Conservation (phyloP, 1,140 invertebrate genomes). For the Nylanderia fulva region DNA sequence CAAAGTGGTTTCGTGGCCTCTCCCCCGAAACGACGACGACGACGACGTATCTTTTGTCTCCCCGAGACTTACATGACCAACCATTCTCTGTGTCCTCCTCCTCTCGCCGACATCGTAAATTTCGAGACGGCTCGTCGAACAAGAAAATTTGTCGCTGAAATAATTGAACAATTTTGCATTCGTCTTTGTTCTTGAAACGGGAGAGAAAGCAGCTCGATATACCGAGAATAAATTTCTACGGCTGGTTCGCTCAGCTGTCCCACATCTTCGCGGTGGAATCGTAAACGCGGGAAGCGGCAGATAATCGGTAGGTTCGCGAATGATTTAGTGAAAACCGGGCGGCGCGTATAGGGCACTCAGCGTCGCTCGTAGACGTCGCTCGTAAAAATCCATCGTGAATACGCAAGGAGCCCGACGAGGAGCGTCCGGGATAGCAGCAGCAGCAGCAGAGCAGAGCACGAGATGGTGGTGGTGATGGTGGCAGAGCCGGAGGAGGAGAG, state of each 20-base stretch:
- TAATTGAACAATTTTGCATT: not conserved
- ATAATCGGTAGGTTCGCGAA: slow-evolving; percentile 66
- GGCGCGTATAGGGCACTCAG: slow-evolving; percentile 38
- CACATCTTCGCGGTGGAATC: slow-evolving; percentile 20
- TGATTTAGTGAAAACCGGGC: slow-evolving; percentile 52
- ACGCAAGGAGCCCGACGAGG: slow-evolving; percentile 57
- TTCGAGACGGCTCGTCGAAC: slow-evolving; percentile 23
- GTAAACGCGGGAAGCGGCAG: slow-evolving; percentile 15
- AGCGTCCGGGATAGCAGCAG: not conserved
- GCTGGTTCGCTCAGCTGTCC: slow-evolving; percentile 12
- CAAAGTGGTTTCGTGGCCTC: slow-evolving; percentile 78
- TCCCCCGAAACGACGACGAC: not conserved
- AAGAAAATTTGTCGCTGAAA: not conserved
- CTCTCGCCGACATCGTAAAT: slow-evolving; percentile 60
- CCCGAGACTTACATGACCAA: slow-evolving; percentile 37
- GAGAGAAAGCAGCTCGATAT: not conserved
- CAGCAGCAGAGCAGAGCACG: not conserved
- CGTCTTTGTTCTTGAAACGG: not conserved
- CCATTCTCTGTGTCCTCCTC: not conserved
- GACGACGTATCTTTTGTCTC: slow-evolving; percentile 57
- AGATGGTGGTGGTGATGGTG: not conserved
- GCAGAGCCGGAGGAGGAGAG: not conserved
- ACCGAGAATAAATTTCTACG: not conserved
- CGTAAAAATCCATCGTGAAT: slow-evolving; percentile 69
- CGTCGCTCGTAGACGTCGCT: slow-evolving; percentile 58